Evolutionary conservation across 2,113 vertebrate species (phyloP).

Genomic region (Tupaia chinensis): DNA sequence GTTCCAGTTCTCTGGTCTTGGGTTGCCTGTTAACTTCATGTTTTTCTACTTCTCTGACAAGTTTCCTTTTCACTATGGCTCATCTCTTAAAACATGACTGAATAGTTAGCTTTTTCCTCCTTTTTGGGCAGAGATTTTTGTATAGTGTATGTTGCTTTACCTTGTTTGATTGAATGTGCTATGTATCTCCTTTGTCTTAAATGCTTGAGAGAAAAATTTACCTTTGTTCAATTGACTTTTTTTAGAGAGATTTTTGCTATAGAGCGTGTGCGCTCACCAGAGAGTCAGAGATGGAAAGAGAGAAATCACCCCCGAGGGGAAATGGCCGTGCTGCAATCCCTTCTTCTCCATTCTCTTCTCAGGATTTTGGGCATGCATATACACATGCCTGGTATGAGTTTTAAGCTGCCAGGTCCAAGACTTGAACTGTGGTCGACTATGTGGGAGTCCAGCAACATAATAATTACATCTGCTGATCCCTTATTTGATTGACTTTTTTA

Average conservation of each 20-base stretch:
- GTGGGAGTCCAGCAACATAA: too few species aligned
- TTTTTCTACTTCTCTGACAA: slow-evolving; percentile 40
- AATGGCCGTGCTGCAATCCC: too few species aligned
- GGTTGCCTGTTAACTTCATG: slow-evolving; percentile 1
- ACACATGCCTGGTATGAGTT: too few species aligned
- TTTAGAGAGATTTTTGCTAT: background rate
- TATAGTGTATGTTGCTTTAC: background rate
- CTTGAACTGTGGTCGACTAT: too few species aligned
- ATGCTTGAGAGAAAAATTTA: slow-evolving; percentile 33
- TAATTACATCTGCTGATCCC: too few species aligned
- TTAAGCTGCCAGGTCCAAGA: too few species aligned
- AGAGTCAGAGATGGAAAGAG: too few species aligned
- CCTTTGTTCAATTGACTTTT: slow-evolving; percentile 32
- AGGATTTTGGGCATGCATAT: too few species aligned
- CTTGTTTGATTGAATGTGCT: slow-evolving; percentile 34
- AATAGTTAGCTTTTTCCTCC: background rate
- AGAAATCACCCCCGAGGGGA: too few species aligned
- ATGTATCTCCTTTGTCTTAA: slow-evolving; percentile 35
- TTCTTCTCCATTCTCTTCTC: too few species aligned
- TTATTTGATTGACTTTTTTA: slow-evolving; percentile 25
- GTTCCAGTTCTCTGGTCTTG: background rate
- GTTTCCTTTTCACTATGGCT: slow-evolving; percentile 4
- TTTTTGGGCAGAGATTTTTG: slow-evolving; percentile 48
- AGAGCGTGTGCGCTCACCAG: too few species aligned
- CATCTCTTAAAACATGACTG: background rate